Conservation (phyloP, 2,888 invertebrate species). For the Lysandra bellargus region DNA sequence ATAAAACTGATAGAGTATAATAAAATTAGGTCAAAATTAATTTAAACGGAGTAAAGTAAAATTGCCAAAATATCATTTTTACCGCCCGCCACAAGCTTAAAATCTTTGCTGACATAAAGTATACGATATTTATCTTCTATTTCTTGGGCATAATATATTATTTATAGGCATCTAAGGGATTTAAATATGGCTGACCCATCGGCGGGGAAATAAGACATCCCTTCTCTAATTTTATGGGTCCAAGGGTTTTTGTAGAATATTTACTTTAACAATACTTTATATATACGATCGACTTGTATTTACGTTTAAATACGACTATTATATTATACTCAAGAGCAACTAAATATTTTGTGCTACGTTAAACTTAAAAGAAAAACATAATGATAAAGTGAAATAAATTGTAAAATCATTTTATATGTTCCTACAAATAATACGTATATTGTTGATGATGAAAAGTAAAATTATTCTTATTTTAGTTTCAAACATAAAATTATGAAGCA, state of each 20-base stretch:
- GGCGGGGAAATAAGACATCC: slow-evolving; percentile 11
- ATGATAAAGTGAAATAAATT: too few species aligned
- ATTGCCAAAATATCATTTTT: neutral
- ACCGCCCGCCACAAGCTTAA: neutral
- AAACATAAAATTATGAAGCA: neutral
- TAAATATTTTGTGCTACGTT: neutral
- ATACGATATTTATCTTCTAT: slow-evolving; percentile 13
- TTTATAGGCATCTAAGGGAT: slow-evolving; percentile 18
- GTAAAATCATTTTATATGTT: too few species aligned
- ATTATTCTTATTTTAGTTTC: neutral
- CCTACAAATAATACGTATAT: too few species aligned
- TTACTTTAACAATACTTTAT: slow-evolving; percentile 3
- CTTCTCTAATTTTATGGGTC: slow-evolving; percentile 23
- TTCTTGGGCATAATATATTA: neutral
- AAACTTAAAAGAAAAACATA: too few species aligned
- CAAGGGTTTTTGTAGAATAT: slow-evolving; percentile 17
- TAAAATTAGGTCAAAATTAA: too few species aligned
- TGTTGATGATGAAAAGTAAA: too few species aligned
- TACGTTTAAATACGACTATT: neutral
- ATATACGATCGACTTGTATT: neutral
- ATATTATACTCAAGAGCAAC: neutral
- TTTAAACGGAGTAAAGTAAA: neutral
- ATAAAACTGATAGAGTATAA: too few species aligned
- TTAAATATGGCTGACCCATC: slow-evolving; percentile 21
- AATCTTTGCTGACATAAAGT: neutral